Conservation (phyloP, 2,888 invertebrate species). For the Thalpophila matura region DNA sequence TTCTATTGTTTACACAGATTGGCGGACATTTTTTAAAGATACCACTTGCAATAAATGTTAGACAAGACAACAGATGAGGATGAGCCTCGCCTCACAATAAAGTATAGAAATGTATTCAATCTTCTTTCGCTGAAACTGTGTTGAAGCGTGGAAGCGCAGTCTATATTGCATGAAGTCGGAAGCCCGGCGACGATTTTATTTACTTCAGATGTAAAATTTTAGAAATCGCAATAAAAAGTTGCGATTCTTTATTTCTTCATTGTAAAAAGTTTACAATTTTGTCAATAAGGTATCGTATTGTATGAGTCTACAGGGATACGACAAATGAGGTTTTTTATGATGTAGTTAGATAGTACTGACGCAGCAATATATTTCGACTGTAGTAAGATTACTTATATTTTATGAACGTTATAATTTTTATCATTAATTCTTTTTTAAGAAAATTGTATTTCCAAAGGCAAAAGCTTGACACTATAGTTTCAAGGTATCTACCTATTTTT, state of each 20-base stretch:
- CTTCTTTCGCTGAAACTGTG: constrained; percentile 8
- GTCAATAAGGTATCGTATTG: constrained; percentile 46
- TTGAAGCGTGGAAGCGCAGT: constrained; percentile 31
- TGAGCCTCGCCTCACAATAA: constrained; percentile 19
- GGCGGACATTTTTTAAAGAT: no score
- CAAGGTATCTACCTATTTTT: no score
- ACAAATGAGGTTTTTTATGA: constrained; percentile 57
- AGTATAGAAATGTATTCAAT: constrained; percentile 24
- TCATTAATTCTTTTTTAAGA: no score
- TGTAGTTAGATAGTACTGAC: constrained; percentile 40
- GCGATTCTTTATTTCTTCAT: constrained; percentile 53
- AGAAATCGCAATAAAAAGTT: constrained; percentile 52
- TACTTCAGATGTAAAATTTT: constrained; percentile 51
- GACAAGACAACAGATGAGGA: constrained; percentile 44
- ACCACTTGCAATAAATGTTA: constrained; percentile 35
- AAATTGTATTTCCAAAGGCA: no score
- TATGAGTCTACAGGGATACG: constrained; percentile 32
- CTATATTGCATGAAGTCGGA: constrained; percentile 58
- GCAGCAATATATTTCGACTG: constrained; percentile 37
- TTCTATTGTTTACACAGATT: no score
- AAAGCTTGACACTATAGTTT: no score
- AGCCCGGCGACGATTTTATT: constrained; percentile 50
- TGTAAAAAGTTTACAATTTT: constrained; percentile 58
- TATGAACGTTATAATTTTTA: background rate
- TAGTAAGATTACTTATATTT: constrained; percentile 14